phyloP scores from a whole-genome alignment of 2,113 vertebrate species.

The Pelodiscus sinensis region DNA sequence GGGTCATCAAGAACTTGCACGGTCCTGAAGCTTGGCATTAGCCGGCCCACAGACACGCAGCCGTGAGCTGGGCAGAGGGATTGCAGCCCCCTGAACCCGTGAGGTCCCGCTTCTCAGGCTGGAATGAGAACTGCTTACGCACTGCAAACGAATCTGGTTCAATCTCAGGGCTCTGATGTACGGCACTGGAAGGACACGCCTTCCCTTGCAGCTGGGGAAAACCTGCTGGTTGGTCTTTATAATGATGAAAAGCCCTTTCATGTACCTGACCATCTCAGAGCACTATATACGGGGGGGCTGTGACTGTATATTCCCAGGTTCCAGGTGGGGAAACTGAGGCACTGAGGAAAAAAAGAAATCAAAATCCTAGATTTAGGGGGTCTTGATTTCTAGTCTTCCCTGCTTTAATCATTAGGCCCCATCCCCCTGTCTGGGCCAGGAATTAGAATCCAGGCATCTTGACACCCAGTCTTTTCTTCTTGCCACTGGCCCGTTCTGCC shows the following conservation, averaged over 20 bases:
- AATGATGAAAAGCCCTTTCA: background rate
- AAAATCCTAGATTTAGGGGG: background rate
- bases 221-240: background rate
- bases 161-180: background rate
- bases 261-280: background rate
- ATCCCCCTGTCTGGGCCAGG: background rate
- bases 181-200: background rate
- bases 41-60: no score
- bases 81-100: background rate
- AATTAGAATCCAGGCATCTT: background rate
- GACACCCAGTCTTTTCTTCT: background rate
- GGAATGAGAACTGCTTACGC: background rate
- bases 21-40: constrained; percentile 77
- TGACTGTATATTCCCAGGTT: background rate
- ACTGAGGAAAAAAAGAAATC: background rate
- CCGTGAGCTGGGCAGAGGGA: background rate
- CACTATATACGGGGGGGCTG: background rate
- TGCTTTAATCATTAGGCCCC: background rate
- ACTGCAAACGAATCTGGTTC: background rate
- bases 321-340: background rate
- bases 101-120: background rate
- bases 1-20: constrained; percentile 84
- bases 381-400: background rate
- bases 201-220: background rate
- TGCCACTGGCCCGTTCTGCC: background rate